phyloP scores from a whole-genome alignment of 2,888 invertebrate genomes.

The Lithophane semibrunnea region DNA sequence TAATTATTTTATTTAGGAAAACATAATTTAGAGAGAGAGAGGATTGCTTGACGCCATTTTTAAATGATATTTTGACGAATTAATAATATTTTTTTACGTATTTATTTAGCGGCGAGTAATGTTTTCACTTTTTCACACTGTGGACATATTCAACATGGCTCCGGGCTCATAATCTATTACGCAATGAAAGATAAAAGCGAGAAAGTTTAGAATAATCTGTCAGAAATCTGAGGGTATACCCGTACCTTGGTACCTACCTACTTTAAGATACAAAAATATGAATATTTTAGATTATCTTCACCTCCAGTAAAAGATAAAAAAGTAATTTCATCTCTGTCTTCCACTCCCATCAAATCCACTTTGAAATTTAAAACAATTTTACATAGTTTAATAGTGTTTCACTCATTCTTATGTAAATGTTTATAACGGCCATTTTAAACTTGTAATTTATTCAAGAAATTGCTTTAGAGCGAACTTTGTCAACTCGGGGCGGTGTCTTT shows the following conservation, averaged over 20 bases:
- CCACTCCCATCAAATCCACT: constrained; percentile 31
- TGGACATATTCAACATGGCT: background rate
- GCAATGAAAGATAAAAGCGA: background rate
- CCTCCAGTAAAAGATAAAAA: constrained; percentile 6
- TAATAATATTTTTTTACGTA: background rate
- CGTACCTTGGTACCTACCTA: background rate
- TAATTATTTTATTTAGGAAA: background rate
- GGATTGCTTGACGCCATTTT: background rate
- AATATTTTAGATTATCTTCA: constrained; percentile 8
- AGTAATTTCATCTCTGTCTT: constrained; percentile 6
- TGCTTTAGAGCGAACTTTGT: constrained; percentile 67
- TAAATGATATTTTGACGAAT: background rate
- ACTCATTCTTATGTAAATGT: constrained; percentile 76
- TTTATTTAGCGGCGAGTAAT: background rate
- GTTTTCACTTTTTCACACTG: background rate
- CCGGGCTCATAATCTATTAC: background rate
- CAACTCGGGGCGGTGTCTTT: constrained; percentile 51
- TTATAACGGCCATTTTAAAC: constrained; percentile 77
- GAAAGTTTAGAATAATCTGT: background rate
- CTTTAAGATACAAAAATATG: background rate
- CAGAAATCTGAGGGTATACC: too few species aligned
- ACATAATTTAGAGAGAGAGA: background rate
- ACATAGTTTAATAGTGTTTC: constrained; percentile 75
- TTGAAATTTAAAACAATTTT: constrained; percentile 62
- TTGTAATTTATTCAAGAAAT: constrained; percentile 81